A percentile compares a stretch with the other conserved stretches of the same genome.
Conservation (phyloP, 2,888 invertebrate genomes). For the Hypselothyrea guttata region DNA sequence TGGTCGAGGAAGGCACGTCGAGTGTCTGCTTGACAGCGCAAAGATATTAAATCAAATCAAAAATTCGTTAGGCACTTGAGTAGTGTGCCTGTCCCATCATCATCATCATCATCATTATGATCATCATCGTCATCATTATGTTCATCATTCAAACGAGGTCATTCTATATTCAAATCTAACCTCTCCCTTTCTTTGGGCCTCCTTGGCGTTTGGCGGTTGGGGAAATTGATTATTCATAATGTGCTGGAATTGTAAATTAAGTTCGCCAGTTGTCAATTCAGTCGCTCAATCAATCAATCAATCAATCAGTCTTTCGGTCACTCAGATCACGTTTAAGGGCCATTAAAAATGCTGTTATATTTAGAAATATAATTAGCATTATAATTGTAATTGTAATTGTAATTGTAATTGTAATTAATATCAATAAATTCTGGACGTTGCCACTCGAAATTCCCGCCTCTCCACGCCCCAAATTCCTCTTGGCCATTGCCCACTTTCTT, state of each 20-base stretch:
- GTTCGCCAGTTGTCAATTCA: conserved; percentile 20
- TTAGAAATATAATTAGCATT: conserved; percentile 31
- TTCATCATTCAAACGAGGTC: conserved; percentile 12
- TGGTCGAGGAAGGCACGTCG: conserved; percentile 1
- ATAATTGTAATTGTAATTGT: conserved; percentile 38
- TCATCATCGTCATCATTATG: no score
- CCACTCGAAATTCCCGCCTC: conserved; percentile 22
- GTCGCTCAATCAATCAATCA: no score
- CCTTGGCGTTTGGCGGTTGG: not conserved
- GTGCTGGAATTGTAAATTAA: conserved; percentile 40
- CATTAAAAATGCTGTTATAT: not conserved
- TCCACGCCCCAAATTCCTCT: no score
- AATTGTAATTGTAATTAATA: conserved; percentile 69
- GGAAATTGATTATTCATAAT: conserved; percentile 58
- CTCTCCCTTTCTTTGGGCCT: no score
- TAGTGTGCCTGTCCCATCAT: not conserved
- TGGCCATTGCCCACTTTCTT: conserved; percentile 52
- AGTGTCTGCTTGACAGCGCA: conserved; percentile 18
- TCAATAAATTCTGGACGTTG: conserved; percentile 58
- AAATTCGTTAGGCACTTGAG: conserved; percentile 23
- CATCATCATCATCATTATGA: no score
- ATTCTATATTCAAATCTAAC: not conserved
- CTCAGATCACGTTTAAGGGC: conserved; percentile 8
- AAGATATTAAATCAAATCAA: conserved; percentile 22
- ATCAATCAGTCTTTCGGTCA: not conserved